A percentile compares a stretch with the other conserved stretches of the same genome.
Conservation (phyloP, 2,797 vertebrate genomes). For the Halcyon badia region DNA sequence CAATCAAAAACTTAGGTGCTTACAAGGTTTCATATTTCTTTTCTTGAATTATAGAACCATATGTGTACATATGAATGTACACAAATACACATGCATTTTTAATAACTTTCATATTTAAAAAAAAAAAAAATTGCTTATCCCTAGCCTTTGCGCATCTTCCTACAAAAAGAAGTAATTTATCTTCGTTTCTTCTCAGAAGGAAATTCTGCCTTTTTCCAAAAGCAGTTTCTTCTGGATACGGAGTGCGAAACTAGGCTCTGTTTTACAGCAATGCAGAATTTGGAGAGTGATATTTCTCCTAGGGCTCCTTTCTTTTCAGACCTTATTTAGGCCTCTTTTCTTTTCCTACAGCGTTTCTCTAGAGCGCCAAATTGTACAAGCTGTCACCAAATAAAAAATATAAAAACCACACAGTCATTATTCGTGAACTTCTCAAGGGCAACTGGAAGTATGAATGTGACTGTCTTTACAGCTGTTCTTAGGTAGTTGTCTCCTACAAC, state of each 20-base stretch:
- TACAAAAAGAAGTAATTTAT: not conserved
- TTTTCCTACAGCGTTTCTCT: conserved; percentile 50
- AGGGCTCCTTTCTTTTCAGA: conserved; percentile 54
- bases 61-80: accelerated
- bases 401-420: conserved; percentile 28
- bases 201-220: not conserved
- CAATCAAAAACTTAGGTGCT: not conserved
- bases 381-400: conserved; percentile 50
- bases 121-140: not conserved
- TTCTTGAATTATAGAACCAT: not conserved
- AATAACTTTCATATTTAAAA: no score
- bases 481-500: not conserved
- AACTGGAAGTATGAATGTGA: not conserved
- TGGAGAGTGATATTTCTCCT: conserved; percentile 47
- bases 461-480: not conserved
- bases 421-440: conserved; percentile 3
- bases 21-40: not conserved
- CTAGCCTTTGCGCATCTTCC: not conserved
- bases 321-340: conserved; percentile 75
- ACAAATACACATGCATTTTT: not conserved
- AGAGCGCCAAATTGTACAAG: conserved; percentile 56
- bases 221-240: not conserved
- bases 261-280: conserved; percentile 36
- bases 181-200: not conserved
- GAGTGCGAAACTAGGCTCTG: not conserved